Evolutionary conservation across 2,113 vertebrate genomes (phyloP).

Genomic region (Pseudopodoces humilis): DNA sequence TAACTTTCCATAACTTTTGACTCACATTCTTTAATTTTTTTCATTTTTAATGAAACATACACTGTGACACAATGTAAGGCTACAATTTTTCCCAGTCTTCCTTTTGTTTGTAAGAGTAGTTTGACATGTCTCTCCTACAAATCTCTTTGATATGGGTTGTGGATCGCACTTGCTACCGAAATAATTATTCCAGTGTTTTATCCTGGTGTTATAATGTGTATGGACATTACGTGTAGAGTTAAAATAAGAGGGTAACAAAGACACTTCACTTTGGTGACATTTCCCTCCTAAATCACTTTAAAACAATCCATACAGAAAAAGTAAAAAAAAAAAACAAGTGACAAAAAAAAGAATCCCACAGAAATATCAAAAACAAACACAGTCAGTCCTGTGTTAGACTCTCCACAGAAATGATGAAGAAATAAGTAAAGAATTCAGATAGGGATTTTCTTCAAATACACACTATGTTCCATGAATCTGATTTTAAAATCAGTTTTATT

Average conservation of each 20-base stretch:
- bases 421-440: not conserved
- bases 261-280: not conserved
- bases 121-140: not conserved
- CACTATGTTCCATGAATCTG: not conserved
- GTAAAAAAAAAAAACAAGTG: not conserved
- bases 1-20: not conserved
- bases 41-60: not conserved
- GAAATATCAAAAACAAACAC: not conserved
- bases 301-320: not conserved
- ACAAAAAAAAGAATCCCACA: not conserved
- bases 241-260: not conserved
- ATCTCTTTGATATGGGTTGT: not conserved
- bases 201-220: not conserved
- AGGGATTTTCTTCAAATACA: not conserved
- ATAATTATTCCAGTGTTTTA: not conserved
- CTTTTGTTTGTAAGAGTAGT: not conserved
- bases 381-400: too few relatives aligned
- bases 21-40: not conserved
- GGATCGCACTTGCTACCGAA: not conserved
- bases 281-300: not conserved
- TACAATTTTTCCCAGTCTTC: not conserved
- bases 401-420: not conserved
- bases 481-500: not conserved
- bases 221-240: not conserved
- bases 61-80: not conserved